These are phyloP conservation scores for Brachionus asplanchnoidis DNA, from an alignment of 1,140 invertebrate genomes.

Conservation along the genomic window DNA sequence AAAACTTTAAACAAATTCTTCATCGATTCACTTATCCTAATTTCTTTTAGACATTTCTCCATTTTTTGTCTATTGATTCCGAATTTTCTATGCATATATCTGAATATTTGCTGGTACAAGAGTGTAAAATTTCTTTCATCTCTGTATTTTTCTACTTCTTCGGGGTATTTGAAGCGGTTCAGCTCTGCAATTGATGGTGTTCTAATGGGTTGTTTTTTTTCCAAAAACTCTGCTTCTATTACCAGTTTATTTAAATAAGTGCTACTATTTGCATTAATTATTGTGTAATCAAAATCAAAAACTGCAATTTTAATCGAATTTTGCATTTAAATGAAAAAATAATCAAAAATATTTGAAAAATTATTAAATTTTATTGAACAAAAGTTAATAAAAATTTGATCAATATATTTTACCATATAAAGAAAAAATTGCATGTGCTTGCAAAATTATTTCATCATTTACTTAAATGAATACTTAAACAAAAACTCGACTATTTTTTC, in stretches of 20 bases:
- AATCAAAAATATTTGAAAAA: background rate
- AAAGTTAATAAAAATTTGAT: background rate
- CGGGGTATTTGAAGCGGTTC: background rate
- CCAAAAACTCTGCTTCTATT: background rate
- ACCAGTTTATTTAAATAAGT: conserved; percentile 21
- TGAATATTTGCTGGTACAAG: background rate
- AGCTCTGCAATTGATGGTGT: background rate
- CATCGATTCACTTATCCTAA: background rate
- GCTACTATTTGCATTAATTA: conserved; percentile 18
- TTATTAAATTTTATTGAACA: background rate
- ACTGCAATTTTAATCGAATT: background rate
- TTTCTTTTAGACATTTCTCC: conserved; percentile 15
- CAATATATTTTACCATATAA: background rate
- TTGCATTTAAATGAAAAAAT: background rate
- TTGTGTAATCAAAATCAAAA: conserved; percentile 29
- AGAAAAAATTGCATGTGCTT: background rate
- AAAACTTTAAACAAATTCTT: background rate
- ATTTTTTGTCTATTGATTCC: background rate
- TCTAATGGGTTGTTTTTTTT: background rate
- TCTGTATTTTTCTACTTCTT: background rate
- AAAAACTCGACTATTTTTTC: background rate
- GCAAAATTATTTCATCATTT: background rate
- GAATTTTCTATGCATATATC: background rate
- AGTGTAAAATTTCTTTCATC: background rate
- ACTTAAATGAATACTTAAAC: background rate